Percentiles rank a stretch among this genome's conserved stretches.
phyloP scores from a whole-genome alignment of 2,113 vertebrate species.

The Varanus komodoensis region DNA sequence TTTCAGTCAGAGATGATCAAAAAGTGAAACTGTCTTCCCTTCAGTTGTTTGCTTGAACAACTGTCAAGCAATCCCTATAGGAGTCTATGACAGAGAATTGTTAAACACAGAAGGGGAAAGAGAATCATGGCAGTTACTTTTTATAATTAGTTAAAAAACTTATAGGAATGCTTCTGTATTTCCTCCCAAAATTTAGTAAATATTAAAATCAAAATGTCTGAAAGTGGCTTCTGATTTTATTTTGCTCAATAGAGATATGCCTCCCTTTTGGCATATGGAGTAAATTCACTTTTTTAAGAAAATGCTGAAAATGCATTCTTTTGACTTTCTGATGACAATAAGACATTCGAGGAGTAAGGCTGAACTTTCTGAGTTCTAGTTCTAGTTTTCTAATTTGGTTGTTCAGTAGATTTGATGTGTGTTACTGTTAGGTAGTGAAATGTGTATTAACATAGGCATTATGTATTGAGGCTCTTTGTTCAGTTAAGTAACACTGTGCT shows the following conservation, averaged over 20 bases:
- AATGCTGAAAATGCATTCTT: not conserved
- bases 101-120: not conserved
- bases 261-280: not conserved
- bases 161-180: not conserved
- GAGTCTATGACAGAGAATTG: not conserved
- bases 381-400: not conserved
- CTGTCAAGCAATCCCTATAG: not conserved
- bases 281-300: not conserved
- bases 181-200: not conserved
- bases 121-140: not conserved
- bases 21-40: not conserved
- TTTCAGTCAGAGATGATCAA: not conserved
- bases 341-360: not conserved
- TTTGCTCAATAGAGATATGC: not conserved
- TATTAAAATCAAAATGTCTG: conserved; percentile 8
- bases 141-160: not conserved
- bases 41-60: not conserved
- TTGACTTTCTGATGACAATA: not conserved
- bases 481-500: not conserved
- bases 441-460: not conserved
- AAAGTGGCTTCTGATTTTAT: not conserved
- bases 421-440: not conserved
- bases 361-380: not conserved
- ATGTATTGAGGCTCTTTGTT: not conserved
- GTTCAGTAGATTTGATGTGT: not conserved